Conservation (phyloP, 2,888 invertebrate species). For the Cantharis flavilabris region DNA sequence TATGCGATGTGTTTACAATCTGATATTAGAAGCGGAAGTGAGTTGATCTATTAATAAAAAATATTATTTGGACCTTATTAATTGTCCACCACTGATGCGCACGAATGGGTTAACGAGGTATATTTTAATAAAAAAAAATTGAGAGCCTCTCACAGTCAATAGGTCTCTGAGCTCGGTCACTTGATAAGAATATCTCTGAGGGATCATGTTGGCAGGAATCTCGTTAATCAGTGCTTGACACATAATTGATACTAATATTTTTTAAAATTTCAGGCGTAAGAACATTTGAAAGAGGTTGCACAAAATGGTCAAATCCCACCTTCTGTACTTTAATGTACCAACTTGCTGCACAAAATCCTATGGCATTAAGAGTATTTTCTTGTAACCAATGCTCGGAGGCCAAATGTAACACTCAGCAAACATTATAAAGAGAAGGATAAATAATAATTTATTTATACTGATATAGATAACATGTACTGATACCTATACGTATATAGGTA, state of each 20-base stretch:
- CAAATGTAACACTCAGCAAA: not conserved
- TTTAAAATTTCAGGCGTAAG: not conserved
- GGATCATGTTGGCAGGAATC: too few relatives aligned
- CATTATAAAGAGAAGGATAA: not conserved
- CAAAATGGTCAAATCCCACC: not conserved
- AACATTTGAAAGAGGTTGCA: conserved; percentile 8
- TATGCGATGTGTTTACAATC: not conserved
- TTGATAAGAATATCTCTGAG: too few relatives aligned
- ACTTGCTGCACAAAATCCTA: not conserved
- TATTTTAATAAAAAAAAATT: too few relatives aligned
- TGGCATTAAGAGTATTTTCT: not conserved
- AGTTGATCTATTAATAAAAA: not conserved
- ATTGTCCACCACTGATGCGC: too few relatives aligned
- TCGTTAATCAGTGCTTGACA: too few relatives aligned
- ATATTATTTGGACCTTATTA: too few relatives aligned
- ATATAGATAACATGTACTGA: too few relatives aligned
- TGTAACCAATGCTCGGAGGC: not conserved
- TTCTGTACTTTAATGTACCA: not conserved
- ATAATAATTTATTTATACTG: too few relatives aligned
- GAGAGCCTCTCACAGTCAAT: too few relatives aligned
- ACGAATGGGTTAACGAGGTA: too few relatives aligned
- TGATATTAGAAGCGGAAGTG: conserved; percentile 1
- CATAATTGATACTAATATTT: not conserved
- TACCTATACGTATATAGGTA: too few relatives aligned
- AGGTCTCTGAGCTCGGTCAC: too few relatives aligned